Evolutionary conservation across 2,113 vertebrate species (phyloP), one percentile per base, ranked within the genome.

Genomic region (Manacus vitellinus): DNA sequence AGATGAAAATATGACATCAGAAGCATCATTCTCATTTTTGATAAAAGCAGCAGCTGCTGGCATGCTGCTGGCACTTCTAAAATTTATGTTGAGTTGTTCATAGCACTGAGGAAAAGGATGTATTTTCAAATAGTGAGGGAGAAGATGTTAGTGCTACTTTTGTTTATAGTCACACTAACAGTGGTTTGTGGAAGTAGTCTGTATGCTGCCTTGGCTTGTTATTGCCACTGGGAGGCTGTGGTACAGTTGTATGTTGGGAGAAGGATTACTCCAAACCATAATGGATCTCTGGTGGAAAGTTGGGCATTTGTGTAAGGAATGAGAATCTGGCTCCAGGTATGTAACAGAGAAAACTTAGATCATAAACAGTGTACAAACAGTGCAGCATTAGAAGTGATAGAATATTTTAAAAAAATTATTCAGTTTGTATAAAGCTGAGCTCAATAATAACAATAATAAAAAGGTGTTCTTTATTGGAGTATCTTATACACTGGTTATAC

Each of bases 221-320:
- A 54, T 72, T 91, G 73, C 63, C 83, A 33, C 72, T 81, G 90
- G 85, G 85, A 95, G 76, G 58, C 94, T 95, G 92, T 56, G 86
- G 86, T 84, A 85, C 33, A 81, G 75, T 56, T 92, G 33, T 54
- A 85, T 72, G 65, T 81, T 94, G 70, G 47, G 65, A 95, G 78
- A 90, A 88, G 68, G 61, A 91, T 89, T 94, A 89, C 67, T 76
- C 90, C 83, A 96, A 96, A 91, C 92, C 61, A n/a, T 87, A 94
- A 93, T 86, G 85, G 70, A 78, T 94, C 85, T 83, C 83, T 87
- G 30, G 56, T 91, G 95, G 79, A 55, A 93, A 85, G 37, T 8
- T 3, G 8, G 62, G 52, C 28, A 63, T 75, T 54, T 58, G 22
- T 41, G 52, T 82, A 65, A 88, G 25, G 41, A 92, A 75, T 43